Evolutionary conservation across 2,888 invertebrate genomes (phyloP).

Genomic region (Zygothrica quintamaculata): DNA sequence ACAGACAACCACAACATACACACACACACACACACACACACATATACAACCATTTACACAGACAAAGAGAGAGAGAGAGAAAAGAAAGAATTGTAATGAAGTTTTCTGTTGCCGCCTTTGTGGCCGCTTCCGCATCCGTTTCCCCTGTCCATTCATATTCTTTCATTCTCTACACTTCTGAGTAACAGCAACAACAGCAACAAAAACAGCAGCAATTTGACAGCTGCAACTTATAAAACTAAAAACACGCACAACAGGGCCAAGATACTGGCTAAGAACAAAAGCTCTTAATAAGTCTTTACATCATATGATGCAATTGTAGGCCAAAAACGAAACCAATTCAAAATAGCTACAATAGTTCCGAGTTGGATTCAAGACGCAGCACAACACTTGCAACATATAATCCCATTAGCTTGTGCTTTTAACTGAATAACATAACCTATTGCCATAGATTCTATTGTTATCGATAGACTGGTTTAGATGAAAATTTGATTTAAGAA

Average conservation of each 20-base stretch:
- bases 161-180: conserved; percentile 45
- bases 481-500: too few relatives aligned
- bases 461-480: too few relatives aligned
- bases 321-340: conserved; percentile 3
- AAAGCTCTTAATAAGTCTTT: conserved; percentile 51
- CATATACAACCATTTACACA: too few relatives aligned
- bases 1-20: conserved; percentile 2
- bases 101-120: conserved; percentile 61
- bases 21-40: too few relatives aligned
- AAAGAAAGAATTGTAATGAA: conserved; percentile 59
- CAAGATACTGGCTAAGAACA: conserved; percentile 32
- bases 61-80: conserved; percentile 4
- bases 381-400: too few relatives aligned
- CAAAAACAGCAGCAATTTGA: conserved; percentile 75
- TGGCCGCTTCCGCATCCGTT: conserved; percentile 50
- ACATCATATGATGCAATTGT: conserved; percentile 20
- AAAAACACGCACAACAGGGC: conserved; percentile 20
- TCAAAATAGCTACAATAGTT: neutral
- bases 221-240: conserved; percentile 65
- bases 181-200: conserved; percentile 21
- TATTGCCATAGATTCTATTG: too few relatives aligned
- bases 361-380: too few relatives aligned
- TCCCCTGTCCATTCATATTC: conserved; percentile 6
- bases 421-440: too few relatives aligned
- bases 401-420: too few relatives aligned